These are phyloP conservation scores for Ernsta delagoae DNA, from an alignment of 2,888 invertebrate genomes.

Conservation along the genomic window DNA sequence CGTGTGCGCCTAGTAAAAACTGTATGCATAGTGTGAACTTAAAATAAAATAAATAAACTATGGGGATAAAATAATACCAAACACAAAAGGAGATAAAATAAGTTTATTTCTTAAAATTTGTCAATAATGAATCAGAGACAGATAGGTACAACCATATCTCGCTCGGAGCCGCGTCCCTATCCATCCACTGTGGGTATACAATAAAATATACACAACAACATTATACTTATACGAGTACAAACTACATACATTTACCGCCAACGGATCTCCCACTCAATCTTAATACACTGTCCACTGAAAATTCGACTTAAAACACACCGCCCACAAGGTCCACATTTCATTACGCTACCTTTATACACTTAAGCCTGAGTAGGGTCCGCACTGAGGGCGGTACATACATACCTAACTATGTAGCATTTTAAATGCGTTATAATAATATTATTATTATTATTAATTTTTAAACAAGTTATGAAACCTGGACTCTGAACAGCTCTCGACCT, in stretches of 20 bases:
- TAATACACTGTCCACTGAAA: constrained; percentile 30
- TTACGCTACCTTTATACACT: constrained; percentile 41
- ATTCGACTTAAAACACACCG: constrained; percentile 21
- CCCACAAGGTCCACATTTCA: constrained; percentile 35
- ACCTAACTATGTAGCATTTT: constrained; percentile 45
- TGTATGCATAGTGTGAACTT: no score
- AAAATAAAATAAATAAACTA: no score
- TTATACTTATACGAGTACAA: constrained; percentile 44
- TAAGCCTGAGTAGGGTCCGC: constrained; percentile 29
- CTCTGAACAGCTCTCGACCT: constrained; percentile 18
- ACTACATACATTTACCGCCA: constrained; percentile 36
- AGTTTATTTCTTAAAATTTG: constrained; percentile 81
- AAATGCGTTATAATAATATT: constrained; percentile 43
- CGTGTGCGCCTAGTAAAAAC: no score
- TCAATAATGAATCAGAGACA: constrained; percentile 69
- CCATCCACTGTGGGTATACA: constrained; percentile 51
- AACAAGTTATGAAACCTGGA: constrained; percentile 39
- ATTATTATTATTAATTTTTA: constrained; percentile 36
- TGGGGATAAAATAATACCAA: constrained; percentile 62
- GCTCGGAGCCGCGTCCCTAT: constrained; percentile 46
- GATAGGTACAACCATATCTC: constrained; percentile 59
- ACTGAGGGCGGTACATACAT: constrained; percentile 24
- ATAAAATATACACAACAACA: constrained; percentile 64
- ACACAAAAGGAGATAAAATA: constrained; percentile 74
- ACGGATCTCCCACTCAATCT: constrained; percentile 29